Percentiles rank a stretch among this genome's conserved stretches.
These are phyloP conservation scores for Oncorhynchus keta DNA, from an alignment of 2,113 vertebrate species.

Conservation along the genomic window DNA sequence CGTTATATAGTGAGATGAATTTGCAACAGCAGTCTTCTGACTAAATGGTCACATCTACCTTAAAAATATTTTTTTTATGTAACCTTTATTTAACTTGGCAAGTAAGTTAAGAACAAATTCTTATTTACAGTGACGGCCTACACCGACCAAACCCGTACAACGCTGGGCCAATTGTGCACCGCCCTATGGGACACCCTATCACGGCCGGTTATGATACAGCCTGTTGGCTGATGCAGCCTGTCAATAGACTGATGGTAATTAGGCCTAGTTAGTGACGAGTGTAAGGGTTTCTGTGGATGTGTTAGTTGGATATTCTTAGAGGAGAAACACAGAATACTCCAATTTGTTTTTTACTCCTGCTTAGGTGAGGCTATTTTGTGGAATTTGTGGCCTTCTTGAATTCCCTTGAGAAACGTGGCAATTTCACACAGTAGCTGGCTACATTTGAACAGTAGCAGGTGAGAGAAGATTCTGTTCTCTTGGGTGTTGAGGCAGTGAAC, in stretches of 20 bases:
- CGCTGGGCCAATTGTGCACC: too few species aligned
- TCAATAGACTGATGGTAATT: neutral
- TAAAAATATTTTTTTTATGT: too few species aligned
- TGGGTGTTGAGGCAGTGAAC: slow-evolving; percentile 1
- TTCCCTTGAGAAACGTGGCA: neutral
- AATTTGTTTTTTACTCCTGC: slow-evolving; percentile 9
- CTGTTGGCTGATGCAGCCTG: neutral
- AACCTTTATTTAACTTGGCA: neutral
- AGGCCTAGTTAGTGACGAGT: neutral
- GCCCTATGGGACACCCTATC: too few species aligned
- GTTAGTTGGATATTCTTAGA: neutral
- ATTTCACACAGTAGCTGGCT: neutral
- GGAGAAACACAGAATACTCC: neutral
- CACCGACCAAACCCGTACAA: too few species aligned
- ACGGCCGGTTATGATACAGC: too few species aligned
- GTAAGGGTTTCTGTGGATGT: neutral
- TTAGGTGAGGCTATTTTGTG: neutral
- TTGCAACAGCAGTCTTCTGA: too few species aligned
- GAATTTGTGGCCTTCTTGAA: neutral
- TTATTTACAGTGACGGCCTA: too few species aligned
- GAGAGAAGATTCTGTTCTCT: slow-evolving; percentile 24
- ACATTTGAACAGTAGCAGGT: slow-evolving; percentile 40
- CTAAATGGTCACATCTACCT: too few species aligned
- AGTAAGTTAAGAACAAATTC: neutral
- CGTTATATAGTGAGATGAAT: neutral